A percentile compares a stretch with the other conserved stretches of the same genome.
Conservation (phyloP, 2,113 vertebrate species). For the Carassius auratus region DNA sequence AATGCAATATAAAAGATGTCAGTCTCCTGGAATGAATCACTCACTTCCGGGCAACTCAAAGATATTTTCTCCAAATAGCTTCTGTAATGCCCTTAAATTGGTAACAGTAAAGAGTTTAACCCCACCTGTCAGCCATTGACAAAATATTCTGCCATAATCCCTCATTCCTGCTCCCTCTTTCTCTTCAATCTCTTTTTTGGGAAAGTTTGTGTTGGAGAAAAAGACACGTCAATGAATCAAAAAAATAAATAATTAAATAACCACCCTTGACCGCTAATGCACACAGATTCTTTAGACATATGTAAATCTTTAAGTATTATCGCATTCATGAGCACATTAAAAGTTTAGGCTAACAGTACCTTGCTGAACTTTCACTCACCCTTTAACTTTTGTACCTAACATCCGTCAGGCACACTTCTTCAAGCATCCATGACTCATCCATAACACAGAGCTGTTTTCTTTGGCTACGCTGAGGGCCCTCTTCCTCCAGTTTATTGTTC, state of each 20-base stretch:
- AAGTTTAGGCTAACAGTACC: background rate
- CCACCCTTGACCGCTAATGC: background rate
- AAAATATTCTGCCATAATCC: background rate
- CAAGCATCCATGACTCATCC: slow-evolving; percentile 43
- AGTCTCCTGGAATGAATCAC: slow-evolving; percentile 8
- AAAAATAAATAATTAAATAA: background rate
- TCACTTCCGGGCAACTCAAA: slow-evolving; percentile 15
- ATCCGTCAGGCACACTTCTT: slow-evolving; percentile 21
- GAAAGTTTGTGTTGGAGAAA: slow-evolving; percentile 37
- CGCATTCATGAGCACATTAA: slow-evolving; percentile 6
- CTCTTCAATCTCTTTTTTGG: background rate
- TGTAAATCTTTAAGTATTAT: background rate
- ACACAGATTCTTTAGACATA: background rate
- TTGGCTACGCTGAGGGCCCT: slow-evolving; percentile 39
- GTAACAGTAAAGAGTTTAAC: slow-evolving; percentile 11
- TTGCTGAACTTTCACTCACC: slow-evolving; percentile 16
- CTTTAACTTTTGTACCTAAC: slow-evolving; percentile 3
- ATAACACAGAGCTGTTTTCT: slow-evolving; percentile 54
- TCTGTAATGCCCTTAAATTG: background rate
- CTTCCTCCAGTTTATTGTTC: slow-evolving; percentile 47
- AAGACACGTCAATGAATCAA: slow-evolving; percentile 32
- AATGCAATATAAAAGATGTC: slow-evolving; percentile 29
- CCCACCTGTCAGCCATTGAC: slow-evolving; percentile 4
- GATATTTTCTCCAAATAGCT: slow-evolving; percentile 18
- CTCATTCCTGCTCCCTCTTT: background rate